A percentile compares a stretch with the other conserved stretches of the same genome.
Evolutionary conservation across 2,113 vertebrate species (phyloP).

Genomic region (Mungos mungo): DNA sequence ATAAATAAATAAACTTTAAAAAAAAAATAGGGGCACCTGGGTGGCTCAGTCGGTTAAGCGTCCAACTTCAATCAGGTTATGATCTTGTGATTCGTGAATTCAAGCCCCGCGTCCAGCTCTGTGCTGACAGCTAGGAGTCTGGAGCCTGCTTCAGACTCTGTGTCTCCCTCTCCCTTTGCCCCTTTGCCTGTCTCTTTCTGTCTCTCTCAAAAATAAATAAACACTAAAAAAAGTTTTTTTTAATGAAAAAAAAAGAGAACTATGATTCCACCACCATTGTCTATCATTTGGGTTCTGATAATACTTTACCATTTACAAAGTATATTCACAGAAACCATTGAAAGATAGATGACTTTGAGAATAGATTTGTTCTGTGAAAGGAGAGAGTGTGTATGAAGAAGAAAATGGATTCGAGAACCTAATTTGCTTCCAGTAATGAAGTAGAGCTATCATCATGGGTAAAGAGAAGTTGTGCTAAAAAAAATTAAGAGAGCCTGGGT

Average conservation of each 20-base stretch:
- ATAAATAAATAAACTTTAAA: too few species aligned
- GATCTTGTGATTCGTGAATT: too few species aligned
- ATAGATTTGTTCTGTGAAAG: background rate
- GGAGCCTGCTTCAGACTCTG: too few species aligned
- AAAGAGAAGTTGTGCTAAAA: background rate
- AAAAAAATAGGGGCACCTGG: too few species aligned
- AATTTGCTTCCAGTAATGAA: background rate
- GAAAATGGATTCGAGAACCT: background rate
- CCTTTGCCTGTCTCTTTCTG: too few species aligned
- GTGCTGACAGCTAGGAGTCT: too few species aligned
- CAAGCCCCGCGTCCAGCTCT: too few species aligned
- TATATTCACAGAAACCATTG: background rate
- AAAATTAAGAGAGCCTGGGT: background rate
- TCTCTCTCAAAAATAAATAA: too few species aligned
- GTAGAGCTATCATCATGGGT: background rate
- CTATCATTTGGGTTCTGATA: background rate
- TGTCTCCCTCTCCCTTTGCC: too few species aligned
- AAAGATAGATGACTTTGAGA: slow-evolving; percentile 34
- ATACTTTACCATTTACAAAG: background rate
- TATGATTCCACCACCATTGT: background rate
- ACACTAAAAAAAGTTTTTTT: too few species aligned
- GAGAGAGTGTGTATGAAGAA: background rate
- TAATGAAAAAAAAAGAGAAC: background rate
- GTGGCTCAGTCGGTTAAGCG: too few species aligned
- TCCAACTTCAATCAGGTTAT: too few species aligned